phyloP scores from a whole-genome alignment of 1,140 invertebrate species.

The Charaxes varanes region DNA sequence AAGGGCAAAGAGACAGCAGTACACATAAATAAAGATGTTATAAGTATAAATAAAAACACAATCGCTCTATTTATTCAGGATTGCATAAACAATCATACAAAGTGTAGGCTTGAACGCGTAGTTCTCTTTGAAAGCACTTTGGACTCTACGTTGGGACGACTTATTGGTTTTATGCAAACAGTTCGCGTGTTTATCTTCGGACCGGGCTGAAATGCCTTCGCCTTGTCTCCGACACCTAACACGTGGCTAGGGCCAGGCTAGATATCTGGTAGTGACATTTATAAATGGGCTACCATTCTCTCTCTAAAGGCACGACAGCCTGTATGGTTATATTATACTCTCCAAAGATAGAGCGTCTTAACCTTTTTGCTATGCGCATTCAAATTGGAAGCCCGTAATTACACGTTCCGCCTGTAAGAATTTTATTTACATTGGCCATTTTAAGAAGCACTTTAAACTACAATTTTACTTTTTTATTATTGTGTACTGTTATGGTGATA shows the following conservation, averaged over 20 bases:
- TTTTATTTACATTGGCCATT: too few relatives aligned
- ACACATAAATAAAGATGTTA: neutral
- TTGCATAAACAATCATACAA: constrained; percentile 11
- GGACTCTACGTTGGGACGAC: constrained; percentile 18
- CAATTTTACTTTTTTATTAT: too few relatives aligned
- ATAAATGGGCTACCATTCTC: constrained; percentile 14
- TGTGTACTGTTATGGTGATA: too few relatives aligned
- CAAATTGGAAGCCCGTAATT: too few relatives aligned
- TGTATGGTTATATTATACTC: too few relatives aligned
- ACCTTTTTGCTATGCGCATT: too few relatives aligned
- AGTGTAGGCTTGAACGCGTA: constrained; percentile 9
- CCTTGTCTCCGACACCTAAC: constrained; percentile 16
- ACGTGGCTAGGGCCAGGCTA: constrained; percentile 11
- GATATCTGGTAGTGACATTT: constrained; percentile 19
- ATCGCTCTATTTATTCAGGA: constrained; percentile 4
- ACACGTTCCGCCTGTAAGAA: too few relatives aligned
- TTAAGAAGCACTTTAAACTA: too few relatives aligned
- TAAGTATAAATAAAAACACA: constrained; percentile 6
- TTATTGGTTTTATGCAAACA: constrained; percentile 28
- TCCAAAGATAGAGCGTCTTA: too few relatives aligned
- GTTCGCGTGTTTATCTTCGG: constrained; percentile 44
- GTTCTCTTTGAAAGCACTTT: constrained; percentile 10
- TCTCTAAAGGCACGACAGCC: constrained; percentile 2
- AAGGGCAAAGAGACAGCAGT: neutral
- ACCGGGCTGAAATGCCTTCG: constrained; percentile 27